Conservation (phyloP, 2,797 vertebrate species). For the Miichthys miiuy region DNA sequence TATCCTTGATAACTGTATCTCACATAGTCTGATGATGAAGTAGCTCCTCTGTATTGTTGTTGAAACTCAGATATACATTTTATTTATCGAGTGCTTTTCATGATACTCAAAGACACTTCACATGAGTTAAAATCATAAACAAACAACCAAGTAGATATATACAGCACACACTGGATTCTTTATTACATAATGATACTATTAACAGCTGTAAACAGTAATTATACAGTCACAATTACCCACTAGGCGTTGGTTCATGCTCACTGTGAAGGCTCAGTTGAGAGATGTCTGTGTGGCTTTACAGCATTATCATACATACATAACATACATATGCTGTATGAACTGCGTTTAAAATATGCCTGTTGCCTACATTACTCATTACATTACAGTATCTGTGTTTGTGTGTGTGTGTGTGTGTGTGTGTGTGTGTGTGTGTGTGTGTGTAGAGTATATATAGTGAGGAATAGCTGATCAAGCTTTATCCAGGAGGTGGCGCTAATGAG, state of each 20-base stretch:
- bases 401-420: too few species aligned
- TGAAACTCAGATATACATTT: background rate
- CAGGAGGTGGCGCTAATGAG: conserved; percentile 18
- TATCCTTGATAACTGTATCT: background rate
- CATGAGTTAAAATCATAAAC: too few species aligned
- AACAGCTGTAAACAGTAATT: conserved; percentile 6
- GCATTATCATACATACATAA: background rate
- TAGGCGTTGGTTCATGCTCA: background rate
- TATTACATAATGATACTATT: background rate
- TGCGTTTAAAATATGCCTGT: background rate
- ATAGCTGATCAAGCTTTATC: background rate
- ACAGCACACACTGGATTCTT: background rate
- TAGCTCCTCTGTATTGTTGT: background rate
- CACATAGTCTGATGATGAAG: background rate
- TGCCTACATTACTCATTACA: too few species aligned
- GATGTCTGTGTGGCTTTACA: background rate
- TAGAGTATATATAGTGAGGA: too few species aligned
- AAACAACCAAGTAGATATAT: too few species aligned
- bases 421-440: too few species aligned
- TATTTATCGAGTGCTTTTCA: too few species aligned
- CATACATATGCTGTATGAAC: background rate
- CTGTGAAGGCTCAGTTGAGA: background rate
- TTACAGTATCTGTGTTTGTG: too few species aligned
- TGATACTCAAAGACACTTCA: too few species aligned
- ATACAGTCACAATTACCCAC: background rate